These are phyloP conservation scores for Lycorma delicatula DNA, from an alignment of 1,140 invertebrate species.

Conservation along the genomic window DNA sequence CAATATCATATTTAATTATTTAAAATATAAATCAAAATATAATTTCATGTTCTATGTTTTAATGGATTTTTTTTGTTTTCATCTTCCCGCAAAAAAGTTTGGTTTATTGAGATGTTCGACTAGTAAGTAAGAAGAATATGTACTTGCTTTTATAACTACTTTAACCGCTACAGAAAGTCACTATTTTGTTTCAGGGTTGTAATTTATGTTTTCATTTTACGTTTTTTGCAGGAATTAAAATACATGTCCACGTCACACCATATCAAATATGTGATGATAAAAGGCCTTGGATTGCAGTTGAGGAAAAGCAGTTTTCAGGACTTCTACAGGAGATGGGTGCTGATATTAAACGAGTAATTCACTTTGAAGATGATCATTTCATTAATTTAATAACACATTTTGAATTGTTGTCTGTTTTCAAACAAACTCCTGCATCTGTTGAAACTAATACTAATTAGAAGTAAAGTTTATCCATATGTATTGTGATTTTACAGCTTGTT, in stretches of 20 bases:
- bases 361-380: constrained; percentile 53
- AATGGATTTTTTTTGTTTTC: neutral
- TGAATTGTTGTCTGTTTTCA: constrained; percentile 51
- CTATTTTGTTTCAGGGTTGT: neutral
- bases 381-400: constrained; percentile 63
- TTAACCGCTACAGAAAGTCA: neutral
- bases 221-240: constrained; percentile 47
- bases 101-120: neutral
- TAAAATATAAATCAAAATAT: too few species aligned
- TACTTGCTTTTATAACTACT: neutral
- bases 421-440: too few species aligned
- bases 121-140: neutral
- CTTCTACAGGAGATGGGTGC: constrained; percentile 54
- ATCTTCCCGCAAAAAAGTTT: neutral
- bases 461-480: too few species aligned
- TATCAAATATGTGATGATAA: constrained; percentile 69
- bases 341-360: constrained; percentile 48
- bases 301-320: constrained; percentile 66
- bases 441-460: too few species aligned
- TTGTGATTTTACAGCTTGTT: too few species aligned
- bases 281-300: constrained; percentile 70
- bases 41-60: neutral
- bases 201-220: neutral
- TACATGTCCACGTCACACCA: constrained; percentile 71
- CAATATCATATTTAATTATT: too few species aligned